Conservation (phyloP, 1,140 invertebrate species). For the Drosophila repletoides region DNA sequence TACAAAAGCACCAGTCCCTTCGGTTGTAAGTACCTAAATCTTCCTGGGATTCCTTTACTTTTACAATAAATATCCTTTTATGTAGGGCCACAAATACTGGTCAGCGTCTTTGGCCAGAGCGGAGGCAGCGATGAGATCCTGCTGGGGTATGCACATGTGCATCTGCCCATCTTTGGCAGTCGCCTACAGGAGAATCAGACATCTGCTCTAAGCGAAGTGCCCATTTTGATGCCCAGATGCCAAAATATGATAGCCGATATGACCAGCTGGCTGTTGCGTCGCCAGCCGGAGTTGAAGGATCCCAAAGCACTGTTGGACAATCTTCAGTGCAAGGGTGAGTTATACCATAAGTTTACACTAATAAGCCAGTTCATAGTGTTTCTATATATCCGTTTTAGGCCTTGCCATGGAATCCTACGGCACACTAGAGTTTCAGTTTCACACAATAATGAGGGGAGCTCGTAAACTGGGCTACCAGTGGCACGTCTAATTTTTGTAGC, state of each 20-base stretch:
- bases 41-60: neutral
- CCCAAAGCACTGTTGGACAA: conserved; percentile 72
- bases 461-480: conserved; percentile 63
- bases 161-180: conserved; percentile 73
- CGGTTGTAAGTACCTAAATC: conserved; percentile 73
- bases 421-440: conserved; percentile 54
- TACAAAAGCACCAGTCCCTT: conserved; percentile 80
- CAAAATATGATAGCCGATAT: conserved; percentile 70
- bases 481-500: conserved; percentile 45
- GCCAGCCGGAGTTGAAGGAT: conserved; percentile 74
- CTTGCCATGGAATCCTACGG: conserved; percentile 67
- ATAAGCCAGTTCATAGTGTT: too few species aligned
- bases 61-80: neutral
- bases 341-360: too few species aligned
- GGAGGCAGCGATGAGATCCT: conserved; percentile 64
- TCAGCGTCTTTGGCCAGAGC: conserved; percentile 80
- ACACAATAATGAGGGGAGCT: conserved; percentile 53
- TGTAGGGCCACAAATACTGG: conserved; percentile 82
- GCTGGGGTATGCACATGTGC: conserved; percentile 77
- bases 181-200: conserved; percentile 14
- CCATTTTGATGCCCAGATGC: conserved; percentile 69
- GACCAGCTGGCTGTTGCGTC: conserved; percentile 70
- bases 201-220: conserved; percentile 30
- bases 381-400: neutral
- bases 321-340: conserved; percentile 67